Conservation (phyloP, 2,797 vertebrate species). For the Apodemus agrarius region DNA sequence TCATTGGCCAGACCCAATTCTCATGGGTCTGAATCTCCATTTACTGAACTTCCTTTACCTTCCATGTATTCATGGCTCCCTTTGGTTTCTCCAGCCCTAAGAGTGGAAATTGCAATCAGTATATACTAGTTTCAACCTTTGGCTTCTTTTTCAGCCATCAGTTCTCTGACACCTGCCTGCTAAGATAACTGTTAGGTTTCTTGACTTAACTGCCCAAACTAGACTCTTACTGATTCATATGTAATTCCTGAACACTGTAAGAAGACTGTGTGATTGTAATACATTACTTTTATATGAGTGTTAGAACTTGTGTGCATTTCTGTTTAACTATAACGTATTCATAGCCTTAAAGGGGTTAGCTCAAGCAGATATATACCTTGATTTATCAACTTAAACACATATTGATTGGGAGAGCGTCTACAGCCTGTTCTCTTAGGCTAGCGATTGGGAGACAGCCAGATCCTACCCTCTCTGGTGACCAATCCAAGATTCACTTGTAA, state of each 20-base stretch:
- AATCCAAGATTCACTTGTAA: neutral
- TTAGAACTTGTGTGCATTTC: neutral
- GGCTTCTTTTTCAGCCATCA: neutral
- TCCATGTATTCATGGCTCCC: neutral
- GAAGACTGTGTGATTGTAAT: neutral
- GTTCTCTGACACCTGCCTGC: neutral
- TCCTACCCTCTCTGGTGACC: neutral
- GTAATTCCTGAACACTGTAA: neutral
- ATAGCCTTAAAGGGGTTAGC: neutral
- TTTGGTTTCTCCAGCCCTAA: neutral
- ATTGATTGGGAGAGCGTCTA: neutral
- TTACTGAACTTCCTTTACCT: neutral
- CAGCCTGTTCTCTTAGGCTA: too few species aligned
- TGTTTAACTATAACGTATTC: slow-evolving; percentile 11
- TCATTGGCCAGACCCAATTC: neutral
- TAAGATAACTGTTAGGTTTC: neutral
- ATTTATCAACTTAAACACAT: neutral
- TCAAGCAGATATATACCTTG: neutral
- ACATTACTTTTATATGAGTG: neutral
- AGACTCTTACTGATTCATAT: neutral
- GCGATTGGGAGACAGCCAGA: neutral
- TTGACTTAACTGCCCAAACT: neutral
- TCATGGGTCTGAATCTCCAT: neutral
- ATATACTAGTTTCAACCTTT: neutral
- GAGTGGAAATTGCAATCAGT: neutral